Percentiles rank a stretch among this genome's conserved stretches.
Conservation (phyloP, 2,113 vertebrate species). For the Mugil cephalus region DNA sequence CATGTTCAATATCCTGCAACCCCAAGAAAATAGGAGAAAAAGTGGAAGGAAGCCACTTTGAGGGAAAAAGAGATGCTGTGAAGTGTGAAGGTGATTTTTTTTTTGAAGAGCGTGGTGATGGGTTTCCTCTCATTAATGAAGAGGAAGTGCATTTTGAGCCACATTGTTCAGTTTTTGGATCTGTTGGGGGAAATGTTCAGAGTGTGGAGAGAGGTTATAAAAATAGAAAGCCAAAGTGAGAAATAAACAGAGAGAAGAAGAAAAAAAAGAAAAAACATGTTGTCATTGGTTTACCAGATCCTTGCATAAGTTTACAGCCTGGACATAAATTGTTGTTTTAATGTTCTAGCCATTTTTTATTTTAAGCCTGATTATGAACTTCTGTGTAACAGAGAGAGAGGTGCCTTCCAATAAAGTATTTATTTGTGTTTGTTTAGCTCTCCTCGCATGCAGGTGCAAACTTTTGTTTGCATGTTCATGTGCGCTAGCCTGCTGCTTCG, state of each 20-base stretch:
- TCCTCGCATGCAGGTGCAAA: neutral
- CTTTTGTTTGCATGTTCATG: neutral
- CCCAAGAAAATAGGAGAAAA: slow-evolving; percentile 23
- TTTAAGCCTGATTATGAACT: slow-evolving; percentile 7
- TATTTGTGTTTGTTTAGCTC: slow-evolving; percentile 1
- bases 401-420: neutral
- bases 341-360: slow-evolving; percentile 9
- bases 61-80: slow-evolving; percentile 24
- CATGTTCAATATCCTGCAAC: slow-evolving; percentile 37
- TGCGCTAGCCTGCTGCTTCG: slow-evolving; percentile 9
- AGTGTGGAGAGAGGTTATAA: slow-evolving; percentile 47
- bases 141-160: slow-evolving; percentile 55
- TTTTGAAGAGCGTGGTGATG: slow-evolving; percentile 39
- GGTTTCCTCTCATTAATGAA: slow-evolving; percentile 61
- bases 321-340: slow-evolving; percentile 16
- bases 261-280: slow-evolving; percentile 59
- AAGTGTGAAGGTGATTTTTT: slow-evolving; percentile 42
- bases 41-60: slow-evolving; percentile 25
- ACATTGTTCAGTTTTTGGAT: slow-evolving; percentile 55
- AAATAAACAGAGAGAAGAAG: slow-evolving; percentile 44
- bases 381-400: neutral
- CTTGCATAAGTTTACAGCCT: slow-evolving; percentile 24
- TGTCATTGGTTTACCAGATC: slow-evolving; percentile 43
- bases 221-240: slow-evolving; percentile 64
- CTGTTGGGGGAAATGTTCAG: slow-evolving; percentile 54